phyloP scores from a whole-genome alignment of 2,113 vertebrate species.

The Aldabrachelys gigantea region DNA sequence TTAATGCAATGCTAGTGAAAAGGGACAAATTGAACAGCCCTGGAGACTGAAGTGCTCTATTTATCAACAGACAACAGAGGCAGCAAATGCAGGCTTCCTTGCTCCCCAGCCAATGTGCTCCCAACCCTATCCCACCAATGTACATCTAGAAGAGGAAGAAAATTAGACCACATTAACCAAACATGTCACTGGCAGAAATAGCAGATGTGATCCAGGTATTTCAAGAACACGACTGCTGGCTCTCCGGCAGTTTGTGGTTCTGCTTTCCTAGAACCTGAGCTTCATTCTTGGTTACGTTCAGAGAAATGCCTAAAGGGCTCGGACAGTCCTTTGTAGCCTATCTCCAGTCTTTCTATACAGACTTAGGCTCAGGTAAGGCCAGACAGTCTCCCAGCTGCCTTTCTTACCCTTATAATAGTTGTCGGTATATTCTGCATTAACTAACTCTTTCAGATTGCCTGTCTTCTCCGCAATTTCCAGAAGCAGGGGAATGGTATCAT shows the following conservation, averaged over 20 bases:
- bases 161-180: not conserved
- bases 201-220: not conserved
- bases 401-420: constrained; percentile 91
- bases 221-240: not conserved
- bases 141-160: not conserved
- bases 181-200: not conserved
- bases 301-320: not conserved
- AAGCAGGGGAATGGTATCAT: constrained; percentile 85
- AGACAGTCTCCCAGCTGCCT: not conserved
- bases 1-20: not conserved
- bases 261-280: not conserved
- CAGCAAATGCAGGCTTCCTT: not conserved
- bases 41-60: not conserved
- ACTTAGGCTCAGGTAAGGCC: not conserved
- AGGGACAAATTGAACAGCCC: not conserved
- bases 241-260: not conserved
- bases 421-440: constrained; percentile 90
- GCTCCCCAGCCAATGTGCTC: not conserved
- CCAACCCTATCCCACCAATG: not conserved
- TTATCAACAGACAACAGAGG: not conserved
- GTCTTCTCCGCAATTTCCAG: constrained; percentile 88
- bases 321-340: not conserved
- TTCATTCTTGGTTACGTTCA: not conserved
- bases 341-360: not conserved
- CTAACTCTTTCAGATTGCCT: constrained; percentile 85